Evolutionary conservation across 2,797 vertebrate genomes (phyloP).

Genomic region (Halcyon smyrnensis): DNA sequence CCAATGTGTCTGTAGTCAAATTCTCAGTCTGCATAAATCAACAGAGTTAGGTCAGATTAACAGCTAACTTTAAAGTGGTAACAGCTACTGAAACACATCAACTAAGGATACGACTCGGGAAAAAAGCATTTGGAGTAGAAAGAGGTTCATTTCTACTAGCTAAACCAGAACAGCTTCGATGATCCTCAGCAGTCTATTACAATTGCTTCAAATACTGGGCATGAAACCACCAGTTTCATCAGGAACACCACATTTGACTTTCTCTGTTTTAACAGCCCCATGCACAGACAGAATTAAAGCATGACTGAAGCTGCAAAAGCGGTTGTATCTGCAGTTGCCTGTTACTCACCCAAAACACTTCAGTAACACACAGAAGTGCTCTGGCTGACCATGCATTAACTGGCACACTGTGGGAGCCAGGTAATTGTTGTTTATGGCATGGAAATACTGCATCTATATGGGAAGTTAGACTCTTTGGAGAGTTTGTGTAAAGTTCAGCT

Average conservation of each 20-base stretch:
- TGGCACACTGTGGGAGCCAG: not conserved
- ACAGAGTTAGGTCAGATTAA: not conserved
- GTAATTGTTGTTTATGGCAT: conserved; percentile 12
- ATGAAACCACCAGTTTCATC: not conserved
- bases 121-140: not conserved
- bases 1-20: not conserved
- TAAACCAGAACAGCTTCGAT: conserved; percentile 32
- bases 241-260: not conserved
- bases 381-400: not conserved
- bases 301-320: not conserved
- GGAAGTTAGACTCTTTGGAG: not conserved
- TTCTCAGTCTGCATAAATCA: not conserved
- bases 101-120: not conserved
- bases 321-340: not conserved
- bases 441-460: not conserved
- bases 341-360: not conserved
- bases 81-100: not conserved
- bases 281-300: not conserved
- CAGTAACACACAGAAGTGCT: not conserved
- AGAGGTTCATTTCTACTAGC: not conserved
- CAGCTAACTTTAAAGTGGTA: not conserved
- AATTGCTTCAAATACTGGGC: not conserved
- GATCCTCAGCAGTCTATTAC: not conserved
- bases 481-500: not conserved
- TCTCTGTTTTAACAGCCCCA: not conserved